Base-by-base conservation (phyloP, 2,888 invertebrate genomes). In the Coleophora deauratella region DNA sequence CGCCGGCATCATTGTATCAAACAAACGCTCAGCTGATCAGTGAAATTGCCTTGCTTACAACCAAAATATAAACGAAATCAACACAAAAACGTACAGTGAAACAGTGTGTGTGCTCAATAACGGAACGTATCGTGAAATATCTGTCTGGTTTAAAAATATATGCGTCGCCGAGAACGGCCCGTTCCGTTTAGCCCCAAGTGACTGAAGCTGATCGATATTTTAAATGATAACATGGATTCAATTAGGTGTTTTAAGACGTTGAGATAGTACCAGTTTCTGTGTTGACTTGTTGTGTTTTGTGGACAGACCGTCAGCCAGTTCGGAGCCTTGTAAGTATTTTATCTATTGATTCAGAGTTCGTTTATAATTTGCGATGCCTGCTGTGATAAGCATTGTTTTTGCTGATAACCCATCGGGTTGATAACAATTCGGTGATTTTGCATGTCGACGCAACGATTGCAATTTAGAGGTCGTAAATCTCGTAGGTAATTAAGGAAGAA, bases 181-280 rank as follows among this genome's bases (percentile, higher is more conserved):
- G 21, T 58, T 63, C 73, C n/a, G n/a, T n/a, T n/a, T n/a, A n/a
- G n/a, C n/a, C 70, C 73, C 76, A 76, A 81, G 81, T 77, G 76
- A 78, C 79, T 81, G 80, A 76, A 75, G 77, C 79, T 80, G 81
- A 84, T 85, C 84, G 81, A 85, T 85, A 84, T 78, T 84, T 74
- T 80, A 79, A 84, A 84, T 82, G 79, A 80, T 84, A 84, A 80
- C 79, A 84, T 80, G 84, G 72, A 78, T 84, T 82, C 74, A 80
- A 81, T 81, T 74, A 79, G 60, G 73, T 79, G 73, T 69, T 68
- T 62, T 72, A 42, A 45, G 44, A 45, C 32, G 42, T 68, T 68
- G 56, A 70, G 72, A 74, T 76, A 73, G 73, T 68, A 55, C 70
- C 58, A 49, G 64, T 73, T 68, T 57, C 54, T 55, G 59, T 61